Conservation (phyloP, 2,888 invertebrate species). For the Tridacna gigas region DNA sequence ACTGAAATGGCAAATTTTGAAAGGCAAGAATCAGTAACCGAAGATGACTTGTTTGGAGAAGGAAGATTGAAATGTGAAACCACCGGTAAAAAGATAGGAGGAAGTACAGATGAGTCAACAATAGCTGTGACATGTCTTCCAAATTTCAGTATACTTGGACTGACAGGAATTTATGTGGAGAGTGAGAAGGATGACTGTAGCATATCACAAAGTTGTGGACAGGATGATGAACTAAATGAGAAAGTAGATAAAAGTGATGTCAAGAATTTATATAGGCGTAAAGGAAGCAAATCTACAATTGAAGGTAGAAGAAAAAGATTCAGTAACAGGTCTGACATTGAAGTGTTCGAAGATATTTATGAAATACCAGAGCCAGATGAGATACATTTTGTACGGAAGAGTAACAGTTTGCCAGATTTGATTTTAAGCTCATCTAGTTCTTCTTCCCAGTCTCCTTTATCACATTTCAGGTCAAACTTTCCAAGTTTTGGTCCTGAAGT, state of each 20-base stretch:
- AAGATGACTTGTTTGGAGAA: constrained; percentile 23
- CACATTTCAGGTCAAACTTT: neutral
- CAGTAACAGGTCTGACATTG: constrained; percentile 1
- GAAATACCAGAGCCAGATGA: neutral
- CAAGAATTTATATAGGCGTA: neutral
- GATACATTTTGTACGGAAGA: constrained; percentile 9
- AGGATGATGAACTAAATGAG: no score
- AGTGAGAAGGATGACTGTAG: neutral
- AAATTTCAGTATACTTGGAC: constrained; percentile 3
- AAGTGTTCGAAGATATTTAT: constrained; percentile 18
- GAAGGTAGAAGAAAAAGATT: constrained; percentile 11
- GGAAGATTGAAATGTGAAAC: neutral
- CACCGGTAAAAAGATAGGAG: no score
- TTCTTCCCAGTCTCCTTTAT: neutral
- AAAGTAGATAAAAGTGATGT: neutral
- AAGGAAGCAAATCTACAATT: constrained; percentile 11
- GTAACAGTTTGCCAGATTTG: constrained; percentile 19
- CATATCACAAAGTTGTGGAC: no score
- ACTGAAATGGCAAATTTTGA: constrained; percentile 1
- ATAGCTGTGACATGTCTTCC: neutral
- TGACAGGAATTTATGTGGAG: neutral
- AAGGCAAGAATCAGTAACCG: constrained; percentile 10
- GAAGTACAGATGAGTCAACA: no score
- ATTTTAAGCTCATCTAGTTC: constrained; percentile 15
- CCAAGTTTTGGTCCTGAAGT: neutral